Percentiles rank a stretch among this genome's conserved stretches.
These are phyloP conservation scores for Gallinago jamesoni DNA, from an alignment of 2,113 vertebrate species.

Conservation along the genomic window DNA sequence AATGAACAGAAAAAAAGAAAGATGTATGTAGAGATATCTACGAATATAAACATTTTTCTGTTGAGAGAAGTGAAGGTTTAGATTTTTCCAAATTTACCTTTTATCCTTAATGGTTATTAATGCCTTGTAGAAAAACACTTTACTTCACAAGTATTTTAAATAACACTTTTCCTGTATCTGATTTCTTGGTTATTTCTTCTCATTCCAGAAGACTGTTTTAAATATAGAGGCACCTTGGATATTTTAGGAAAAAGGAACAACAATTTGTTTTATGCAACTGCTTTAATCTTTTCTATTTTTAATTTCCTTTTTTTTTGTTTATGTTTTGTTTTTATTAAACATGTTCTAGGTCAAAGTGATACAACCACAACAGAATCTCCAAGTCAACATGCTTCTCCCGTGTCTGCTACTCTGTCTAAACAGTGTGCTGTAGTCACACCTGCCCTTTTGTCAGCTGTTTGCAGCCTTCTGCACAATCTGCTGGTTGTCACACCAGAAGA, in stretches of 20 bases:
- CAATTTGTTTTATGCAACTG: background rate
- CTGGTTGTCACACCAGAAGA: constrained; percentile 82
- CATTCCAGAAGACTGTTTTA: background rate
- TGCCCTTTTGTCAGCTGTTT: constrained; percentile 85
- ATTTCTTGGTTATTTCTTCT: background rate
- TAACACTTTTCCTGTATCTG: background rate
- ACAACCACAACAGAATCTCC: constrained; percentile 73
- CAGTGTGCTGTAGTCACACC: constrained; percentile 83
- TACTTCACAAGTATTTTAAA: background rate
- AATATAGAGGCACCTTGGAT: background rate
- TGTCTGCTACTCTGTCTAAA: constrained; percentile 64
- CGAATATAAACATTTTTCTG: background rate
- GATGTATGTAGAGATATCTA: background rate
- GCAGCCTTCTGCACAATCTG: constrained; percentile 87
- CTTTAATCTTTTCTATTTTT: background rate
- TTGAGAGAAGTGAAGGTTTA: background rate
- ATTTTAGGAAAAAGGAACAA: background rate
- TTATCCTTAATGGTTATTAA: background rate
- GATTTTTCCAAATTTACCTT: background rate
- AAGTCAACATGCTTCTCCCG: constrained; percentile 70
- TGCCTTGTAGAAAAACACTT: background rate
- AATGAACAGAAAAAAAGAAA: background rate
- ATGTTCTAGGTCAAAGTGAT: constrained; percentile 83
- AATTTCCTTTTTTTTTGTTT: background rate
- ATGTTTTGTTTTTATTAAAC: background rate